Base-by-base conservation (phyloP, 2,797 vertebrate species). In the Cynopterus sphinx region DNA sequence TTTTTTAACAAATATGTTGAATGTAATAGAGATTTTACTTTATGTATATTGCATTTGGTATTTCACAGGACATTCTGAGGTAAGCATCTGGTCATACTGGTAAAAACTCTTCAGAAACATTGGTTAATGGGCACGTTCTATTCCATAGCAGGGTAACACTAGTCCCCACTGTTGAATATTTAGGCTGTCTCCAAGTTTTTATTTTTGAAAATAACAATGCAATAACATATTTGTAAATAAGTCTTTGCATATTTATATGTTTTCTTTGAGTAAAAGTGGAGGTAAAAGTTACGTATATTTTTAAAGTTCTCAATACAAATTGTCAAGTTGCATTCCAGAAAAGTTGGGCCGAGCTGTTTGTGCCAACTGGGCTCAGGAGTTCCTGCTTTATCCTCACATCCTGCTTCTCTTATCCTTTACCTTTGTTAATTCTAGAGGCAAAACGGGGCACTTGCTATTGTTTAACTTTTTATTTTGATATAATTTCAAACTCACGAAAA, bases 401-500 rank as follows among this genome's bases (percentile, higher is more conserved):
- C 43, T 73, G 21, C 31, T 53, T 74, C 12, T 87, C 26, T 11
- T 6, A 1, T 19, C 65, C 49, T 33, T 74, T 43, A 33, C 21
- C 67, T 46, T 53, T 41, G 11, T 31, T 79, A 13, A 70, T 70
- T 79, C 16, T 24, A 53, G 59, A 85, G 31, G 36, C n/a, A 74
- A 90, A 87, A 79, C 1, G 61, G 10, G 26, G 13, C 3, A 41
- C 31, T 41, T 22, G 26, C 67, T 65, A 67, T 41, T 49, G 86
- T 67, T 36, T 39, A 57, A 41, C 9, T 39, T 81, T 87, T 55
- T 61, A 77, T 82, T 85, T 43, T 75, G 63, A 88, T 85, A 68
- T 85, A 31, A 85, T 89, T 68, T 88, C 36, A 86, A 74, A 91
- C 55, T 78, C 77, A 73, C 0, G 83, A 74, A 90, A 71, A 93